Evolutionary conservation across 1,140 invertebrate genomes (phyloP), one percentile per base, ranked within the genome.

Genomic region (Drosophila oshimai): DNA sequence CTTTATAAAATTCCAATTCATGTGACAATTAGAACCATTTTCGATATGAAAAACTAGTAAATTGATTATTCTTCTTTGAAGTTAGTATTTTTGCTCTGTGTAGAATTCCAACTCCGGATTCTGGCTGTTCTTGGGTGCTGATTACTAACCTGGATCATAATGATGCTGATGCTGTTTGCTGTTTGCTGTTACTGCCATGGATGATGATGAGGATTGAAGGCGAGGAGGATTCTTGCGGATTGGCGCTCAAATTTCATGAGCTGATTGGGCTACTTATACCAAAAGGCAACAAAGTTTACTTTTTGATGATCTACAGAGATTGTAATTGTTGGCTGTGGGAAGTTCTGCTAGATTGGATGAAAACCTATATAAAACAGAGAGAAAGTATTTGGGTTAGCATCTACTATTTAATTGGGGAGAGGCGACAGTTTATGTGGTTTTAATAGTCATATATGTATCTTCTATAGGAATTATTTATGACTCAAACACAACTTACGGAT

Each of bases 231-330:
- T 65, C 34, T 65, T 51, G 68, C 67, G 80, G 73, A 77, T 77
- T 72, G 44, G 77, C 68, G 60, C 78, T 84, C 71, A 64, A 84
- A 86, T 81, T 81, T 81, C 81, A 84, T 86, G 77, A 75, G 79
- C 46, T 46, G 31, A 58, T 53, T 84, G 76, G 60, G 76, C 77
- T 81, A 81, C 72, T 81, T 80, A 68, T 81, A 49, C 37, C 51
- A 26, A 61, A 64, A 65, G 51, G 51, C 41, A 65, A 65, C 61
- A 65, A 65, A 65, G 61, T 65, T 28, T 65, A 65, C 58, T 31
- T 65, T 60, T 65, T 65, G 61, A 65, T 65, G 61, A 65, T 65
- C 61, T 31, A 64, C 20, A 64, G 61, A 65, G 61, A 65, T 65
- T 65, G 42, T 31, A 65, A 41, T 64, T 60, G 55, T 28, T 50